A percentile compares a stretch with the other conserved stretches of the same genome.
Conservation (phyloP, 2,113 vertebrate genomes). For the Struthio camelus region DNA sequence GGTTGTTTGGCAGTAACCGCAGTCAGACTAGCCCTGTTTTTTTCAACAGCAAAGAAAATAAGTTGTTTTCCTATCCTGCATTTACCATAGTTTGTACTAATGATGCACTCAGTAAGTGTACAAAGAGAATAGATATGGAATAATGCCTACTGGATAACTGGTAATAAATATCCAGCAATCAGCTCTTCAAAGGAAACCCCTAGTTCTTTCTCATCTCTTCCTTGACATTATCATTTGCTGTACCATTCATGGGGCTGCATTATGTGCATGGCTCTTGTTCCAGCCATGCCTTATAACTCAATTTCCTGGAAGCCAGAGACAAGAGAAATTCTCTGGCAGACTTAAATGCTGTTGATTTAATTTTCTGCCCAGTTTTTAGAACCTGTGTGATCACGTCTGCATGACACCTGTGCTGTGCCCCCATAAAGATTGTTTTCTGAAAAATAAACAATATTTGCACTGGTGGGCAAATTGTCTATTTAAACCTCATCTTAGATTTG, state of each 20-base stretch:
- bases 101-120: neutral
- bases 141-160: neutral
- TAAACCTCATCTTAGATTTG: neutral
- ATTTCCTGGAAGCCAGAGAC: neutral
- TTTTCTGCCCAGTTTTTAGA: neutral
- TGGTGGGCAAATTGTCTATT: neutral
- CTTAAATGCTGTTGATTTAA: neutral
- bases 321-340: neutral
- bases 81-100: neutral
- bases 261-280: neutral
- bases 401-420: neutral
- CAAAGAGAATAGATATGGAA: neutral
- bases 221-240: neutral
- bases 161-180: neutral
- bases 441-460: neutral
- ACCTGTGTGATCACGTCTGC: neutral
- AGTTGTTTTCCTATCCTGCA: neutral
- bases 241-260: neutral
- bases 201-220: neutral
- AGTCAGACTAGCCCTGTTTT: neutral
- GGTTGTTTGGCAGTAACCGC: neutral
- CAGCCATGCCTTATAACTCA: neutral
- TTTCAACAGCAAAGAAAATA: neutral
- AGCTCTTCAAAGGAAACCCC: neutral
- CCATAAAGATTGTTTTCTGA: neutral